Conservation (phyloP, 2,888 invertebrate genomes). For the Lasioglossum villosulum region DNA sequence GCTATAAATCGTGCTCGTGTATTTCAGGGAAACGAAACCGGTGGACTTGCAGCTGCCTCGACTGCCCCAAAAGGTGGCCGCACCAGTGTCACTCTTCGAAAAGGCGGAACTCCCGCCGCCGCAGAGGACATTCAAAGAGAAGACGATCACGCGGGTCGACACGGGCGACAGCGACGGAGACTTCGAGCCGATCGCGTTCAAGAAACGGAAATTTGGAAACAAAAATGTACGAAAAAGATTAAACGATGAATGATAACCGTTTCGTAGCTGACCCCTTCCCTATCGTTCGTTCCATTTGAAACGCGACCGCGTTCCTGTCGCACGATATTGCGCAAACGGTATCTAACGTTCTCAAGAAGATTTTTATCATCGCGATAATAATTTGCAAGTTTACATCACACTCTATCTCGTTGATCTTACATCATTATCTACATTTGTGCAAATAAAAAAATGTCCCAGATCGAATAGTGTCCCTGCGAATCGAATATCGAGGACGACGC, state of each 20-base stretch:
- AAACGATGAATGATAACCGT: conserved; percentile 86
- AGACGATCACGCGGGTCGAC: conserved; percentile 86
- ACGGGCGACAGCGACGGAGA: conserved; percentile 84
- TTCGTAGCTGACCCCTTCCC: not conserved
- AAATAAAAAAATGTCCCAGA: not conserved
- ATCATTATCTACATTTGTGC: not conserved
- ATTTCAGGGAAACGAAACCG: conserved; percentile 85
- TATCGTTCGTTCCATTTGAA: not conserved
- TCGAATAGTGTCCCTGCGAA: not conserved
- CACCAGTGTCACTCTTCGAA: conserved; percentile 83
- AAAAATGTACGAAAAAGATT: conserved; percentile 88
- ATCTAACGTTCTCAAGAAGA: not conserved
- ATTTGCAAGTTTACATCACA: not conserved
- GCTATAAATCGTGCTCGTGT: not conserved
- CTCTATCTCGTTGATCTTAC: not conserved
- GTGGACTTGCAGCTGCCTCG: conserved; percentile 91
- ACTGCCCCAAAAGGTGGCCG: conserved; percentile 75
- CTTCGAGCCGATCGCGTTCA: conserved; percentile 86
- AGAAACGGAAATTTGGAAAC: conserved; percentile 89
- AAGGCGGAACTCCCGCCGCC: conserved; percentile 84
- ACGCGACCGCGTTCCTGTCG: not conserved
- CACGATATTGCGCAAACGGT: not conserved
- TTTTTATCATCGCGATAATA: not conserved
- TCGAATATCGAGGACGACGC: not conserved
- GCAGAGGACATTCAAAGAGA: conserved; percentile 87